Conservation (phyloP, 2,797 vertebrate species). For the Diplodus sargus region DNA sequence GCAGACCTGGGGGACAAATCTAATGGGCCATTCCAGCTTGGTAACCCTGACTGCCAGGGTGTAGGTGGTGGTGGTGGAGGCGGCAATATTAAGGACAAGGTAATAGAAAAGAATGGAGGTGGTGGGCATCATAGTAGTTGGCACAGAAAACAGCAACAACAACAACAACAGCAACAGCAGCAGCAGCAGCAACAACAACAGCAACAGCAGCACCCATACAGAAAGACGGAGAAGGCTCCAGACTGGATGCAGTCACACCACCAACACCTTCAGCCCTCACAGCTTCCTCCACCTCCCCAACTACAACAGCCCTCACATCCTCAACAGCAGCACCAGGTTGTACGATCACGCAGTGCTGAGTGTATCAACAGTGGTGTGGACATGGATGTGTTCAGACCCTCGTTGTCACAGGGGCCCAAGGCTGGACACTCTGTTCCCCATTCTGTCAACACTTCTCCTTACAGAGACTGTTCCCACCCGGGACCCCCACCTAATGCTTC, state of each 20-base stretch:
- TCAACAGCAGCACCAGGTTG: constrained; percentile 86
- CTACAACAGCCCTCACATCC: constrained; percentile 76
- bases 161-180: constrained; percentile 72
- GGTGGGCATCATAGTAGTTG: constrained; percentile 82
- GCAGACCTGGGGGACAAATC: constrained; percentile 90
- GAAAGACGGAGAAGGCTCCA: constrained; percentile 89
- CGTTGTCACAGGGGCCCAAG: constrained; percentile 87
- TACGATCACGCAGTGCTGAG: constrained; percentile 87
- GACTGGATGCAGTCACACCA: constrained; percentile 90
- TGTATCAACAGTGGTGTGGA: constrained; percentile 87
- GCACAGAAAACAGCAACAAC: constrained; percentile 86
- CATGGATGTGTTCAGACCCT: constrained; percentile 85
- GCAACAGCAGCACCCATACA: constrained; percentile 88
- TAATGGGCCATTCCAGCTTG: constrained; percentile 89
- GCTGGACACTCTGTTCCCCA: constrained; percentile 87
- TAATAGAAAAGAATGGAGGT: constrained; percentile 79
- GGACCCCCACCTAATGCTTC: constrained; percentile 81
- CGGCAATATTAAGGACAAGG: constrained; percentile 88
- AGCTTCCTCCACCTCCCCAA: constrained; percentile 76
- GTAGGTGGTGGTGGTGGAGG: constrained; percentile 81
- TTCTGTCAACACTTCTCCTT: constrained; percentile 87
- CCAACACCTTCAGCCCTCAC: constrained; percentile 80
- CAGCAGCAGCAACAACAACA: constrained; percentile 75
- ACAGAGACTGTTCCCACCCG: constrained; percentile 91
- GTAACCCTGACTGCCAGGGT: constrained; percentile 88